Base-by-base conservation (phyloP, 1,140 invertebrate species). In the Anastatus disparis region DNA sequence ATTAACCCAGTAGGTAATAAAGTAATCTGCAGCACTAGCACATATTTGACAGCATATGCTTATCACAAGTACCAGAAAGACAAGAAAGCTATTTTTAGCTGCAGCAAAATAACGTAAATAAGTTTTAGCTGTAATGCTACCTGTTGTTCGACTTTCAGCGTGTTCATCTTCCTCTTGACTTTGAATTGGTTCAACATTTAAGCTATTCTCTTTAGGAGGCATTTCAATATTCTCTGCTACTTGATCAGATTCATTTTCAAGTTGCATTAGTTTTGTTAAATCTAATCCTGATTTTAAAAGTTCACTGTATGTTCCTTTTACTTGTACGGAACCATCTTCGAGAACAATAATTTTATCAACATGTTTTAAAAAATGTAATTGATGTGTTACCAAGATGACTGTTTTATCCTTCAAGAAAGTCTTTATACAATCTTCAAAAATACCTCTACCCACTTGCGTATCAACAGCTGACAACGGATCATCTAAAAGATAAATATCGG, bases 401-500 rank as follows among this genome's bases (percentile, higher is more conserved):
- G 91, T 92, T 80, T 93, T 93, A 50, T 90, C 81, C 29, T 87
- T 88, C 40, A 95, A 83, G 76, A 91, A 90, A 0, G 88, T 89
- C 68, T 81, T 87, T 48, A 92, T 90, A 72, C 89, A 90, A 62
- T 91, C 84, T 35, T 91, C 86, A 78, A 93, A 94, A 17, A 95
- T 84, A 81, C 93, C 90, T 70, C 89, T 88, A 22, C 92, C 91
- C 2, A 94, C 93, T 65, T 90, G 89, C 0, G 91, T 84, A 84
- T 95, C 93, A 3, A 95, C 91, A 7, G 93, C 91, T 59, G 91
- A 92, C n/a, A 94, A 82, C 9, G 91, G 91, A 81, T 94, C 93
- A 81, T 95, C 93, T 20, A 94, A 74, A 7, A 90, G 82, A 82
- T 95, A 96, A 70, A 96, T 91, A 78, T 94, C 91, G 0, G 93